Base-by-base conservation (phyloP, 2,888 invertebrate species). In the Tetragonisca angustula region DNA sequence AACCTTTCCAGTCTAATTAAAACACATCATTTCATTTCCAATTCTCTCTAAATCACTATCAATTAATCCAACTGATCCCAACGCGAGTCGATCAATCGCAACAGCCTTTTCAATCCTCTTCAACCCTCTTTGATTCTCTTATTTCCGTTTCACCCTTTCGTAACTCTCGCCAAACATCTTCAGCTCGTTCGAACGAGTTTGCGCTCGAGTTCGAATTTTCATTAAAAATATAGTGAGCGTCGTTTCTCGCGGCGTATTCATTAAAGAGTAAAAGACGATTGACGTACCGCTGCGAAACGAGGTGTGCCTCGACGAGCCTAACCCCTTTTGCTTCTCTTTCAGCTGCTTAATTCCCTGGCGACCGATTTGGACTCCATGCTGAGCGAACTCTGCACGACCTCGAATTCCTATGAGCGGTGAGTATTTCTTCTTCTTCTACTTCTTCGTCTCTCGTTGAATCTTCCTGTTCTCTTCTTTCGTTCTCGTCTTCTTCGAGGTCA, bases 321-420 rank as follows among this genome's bases (percentile, higher is more conserved):
- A 88, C 79, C 79, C 73, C 50, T 72, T 89, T 87, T 68, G 74
- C 71, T 85, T 87, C 84, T 90, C 92, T 96, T 96, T 64, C 96
- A 97, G 97, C 95, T 97, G 94, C 96, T 97, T 94, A 97, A 96
- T 95, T 96, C 97, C 79, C 95, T 98, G 92, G 98, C 98, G 85
- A 96, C 96, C 92, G 98, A 98, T 95, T 95, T 98, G 95, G 98
- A 98, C 95, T 97, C 97, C 91, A 97, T 98, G 97, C 96, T 98
- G 92, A 97, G 96, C 91, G 98, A 98, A 94, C 95, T 98, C 83
- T 97, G 97, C 93, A 97, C 97, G 89, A 96, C 97, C 79, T 96
- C 96, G 61, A 93, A 94, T 89, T 91, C 93, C 83, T 93, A 91
- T 87, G 91, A 93, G 88, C 92, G 92, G 94, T 94, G 88, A 93